Evolutionary conservation across 1,140 invertebrate species (phyloP), one percentile per base, ranked within the genome.

Genomic region (Drosophila sturtevanti): DNA sequence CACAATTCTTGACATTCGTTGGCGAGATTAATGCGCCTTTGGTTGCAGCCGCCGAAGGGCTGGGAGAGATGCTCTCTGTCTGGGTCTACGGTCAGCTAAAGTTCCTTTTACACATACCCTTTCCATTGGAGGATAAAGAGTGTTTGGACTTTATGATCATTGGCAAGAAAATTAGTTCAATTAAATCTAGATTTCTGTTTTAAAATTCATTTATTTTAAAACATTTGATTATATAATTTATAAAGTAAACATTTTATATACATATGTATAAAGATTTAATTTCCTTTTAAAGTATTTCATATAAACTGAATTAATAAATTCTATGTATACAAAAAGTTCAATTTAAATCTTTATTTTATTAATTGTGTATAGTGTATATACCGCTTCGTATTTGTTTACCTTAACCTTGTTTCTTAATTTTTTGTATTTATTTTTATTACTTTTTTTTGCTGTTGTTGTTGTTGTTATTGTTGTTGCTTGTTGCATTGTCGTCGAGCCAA

Each of bases 1-100:
- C 84, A 89, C 82, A 87, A 87, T 87, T 87, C 82, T 85, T 87
- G 82, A 87, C 82, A 87, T 87, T 87, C 75, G 82, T 51, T 87
- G 82, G 82, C 75, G 82, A 87, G 82, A 87, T 87, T 87, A 87
- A 87, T 89, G 84, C 79, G 72, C 84, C 82, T 87, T 87, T 87
- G 82, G 79, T 82, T 82, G 79, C 68, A 87, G 84, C 82, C 82
- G 82, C 79, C 82, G 69, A 75, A 52, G 60, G 71, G 61, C 59
- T 62, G 37, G 68, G 75, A 64, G 72, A 72, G 52, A 48, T 38
- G 64, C 11, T 54, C 11, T 54, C 64, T 52, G 72, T 75, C 72
- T 75, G 71, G 72, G 24, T 34, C 16, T 27, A 34, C 35, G 59
- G 71, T 35, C 72, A 51, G 27, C 21, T 62, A 51, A 75, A 75